A percentile compares a stretch with the other conserved stretches of the same genome.
These are phyloP conservation scores for Melozone crissalis DNA, from an alignment of 2,113 vertebrate genomes.

Conservation along the genomic window DNA sequence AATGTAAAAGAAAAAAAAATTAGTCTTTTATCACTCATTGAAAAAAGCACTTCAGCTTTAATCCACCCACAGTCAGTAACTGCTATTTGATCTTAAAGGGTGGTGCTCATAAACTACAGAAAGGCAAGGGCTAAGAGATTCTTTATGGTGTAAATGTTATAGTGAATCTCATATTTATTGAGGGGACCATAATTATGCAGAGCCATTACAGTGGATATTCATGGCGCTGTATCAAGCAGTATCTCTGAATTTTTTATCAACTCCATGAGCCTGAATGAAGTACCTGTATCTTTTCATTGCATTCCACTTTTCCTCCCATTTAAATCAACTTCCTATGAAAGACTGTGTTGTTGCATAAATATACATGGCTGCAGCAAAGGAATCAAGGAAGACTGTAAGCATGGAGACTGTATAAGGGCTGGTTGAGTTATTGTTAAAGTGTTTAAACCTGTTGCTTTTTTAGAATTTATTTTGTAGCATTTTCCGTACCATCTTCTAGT, in stretches of 20 bases:
- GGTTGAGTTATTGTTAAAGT: neutral
- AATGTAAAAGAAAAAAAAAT: neutral
- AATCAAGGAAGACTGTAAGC: neutral
- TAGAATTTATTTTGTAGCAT: neutral
- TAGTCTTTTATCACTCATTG: neutral
- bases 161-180: neutral
- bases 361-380: neutral
- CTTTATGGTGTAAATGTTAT: conserved; percentile 39
- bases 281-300: neutral
- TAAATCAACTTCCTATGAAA: neutral
- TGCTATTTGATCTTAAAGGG: conserved; percentile 45
- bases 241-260: conserved; percentile 35
- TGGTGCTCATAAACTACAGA: conserved; percentile 4
- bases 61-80: neutral
- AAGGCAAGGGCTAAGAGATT: conserved; percentile 12
- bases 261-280: neutral
- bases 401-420: neutral
- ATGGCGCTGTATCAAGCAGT: neutral
- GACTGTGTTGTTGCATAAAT: neutral
- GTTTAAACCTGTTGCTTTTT: neutral
- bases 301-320: neutral
- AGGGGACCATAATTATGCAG: neutral
- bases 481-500: neutral
- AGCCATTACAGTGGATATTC: neutral
- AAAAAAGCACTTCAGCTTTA: conserved; percentile 9